phyloP scores from a whole-genome alignment of 2,797 vertebrate species.

The Arrhamphus sclerolepis region DNA sequence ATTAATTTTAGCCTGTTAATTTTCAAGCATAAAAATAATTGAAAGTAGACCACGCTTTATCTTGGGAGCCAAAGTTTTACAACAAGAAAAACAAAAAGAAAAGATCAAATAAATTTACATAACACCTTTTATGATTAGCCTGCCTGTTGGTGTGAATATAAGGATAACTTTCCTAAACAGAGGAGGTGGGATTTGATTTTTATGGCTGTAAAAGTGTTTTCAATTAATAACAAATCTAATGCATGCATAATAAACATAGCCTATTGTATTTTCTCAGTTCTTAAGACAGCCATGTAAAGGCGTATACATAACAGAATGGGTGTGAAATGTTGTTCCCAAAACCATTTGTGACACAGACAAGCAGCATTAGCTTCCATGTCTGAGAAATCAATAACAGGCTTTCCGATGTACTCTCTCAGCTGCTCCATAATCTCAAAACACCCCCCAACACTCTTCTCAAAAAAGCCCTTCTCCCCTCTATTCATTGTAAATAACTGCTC shows the following conservation, averaged over 20 bases:
- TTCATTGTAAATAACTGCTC: slow-evolving; percentile 73
- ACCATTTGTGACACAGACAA: slow-evolving; percentile 18
- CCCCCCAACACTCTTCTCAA: slow-evolving; percentile 7
- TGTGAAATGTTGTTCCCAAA: slow-evolving; percentile 16
- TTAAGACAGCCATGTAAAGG: not conserved
- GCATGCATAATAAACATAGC: not conserved
- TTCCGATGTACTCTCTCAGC: slow-evolving; percentile 35
- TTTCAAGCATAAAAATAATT: too few species aligned
- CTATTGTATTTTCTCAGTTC: not conserved
- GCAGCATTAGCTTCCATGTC: slow-evolving; percentile 35
- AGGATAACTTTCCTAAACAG: too few species aligned
- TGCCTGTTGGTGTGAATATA: too few species aligned
- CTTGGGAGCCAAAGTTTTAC: too few species aligned
- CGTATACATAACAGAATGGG: not conserved
- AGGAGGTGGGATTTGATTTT: too few species aligned
- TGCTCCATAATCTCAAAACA: slow-evolving; percentile 28
- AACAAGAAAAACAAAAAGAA: too few species aligned
- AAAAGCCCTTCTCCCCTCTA: slow-evolving; percentile 23
- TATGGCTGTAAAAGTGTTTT: too few species aligned
- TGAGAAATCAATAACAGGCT: slow-evolving; percentile 53
- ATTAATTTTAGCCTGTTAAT: too few species aligned
- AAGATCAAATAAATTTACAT: too few species aligned
- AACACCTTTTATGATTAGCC: too few species aligned
- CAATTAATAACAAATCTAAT: not conserved
- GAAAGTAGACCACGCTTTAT: too few species aligned